phyloP scores from a whole-genome alignment of 2,113 vertebrate genomes.

The Mohoua ochrocephala region DNA sequence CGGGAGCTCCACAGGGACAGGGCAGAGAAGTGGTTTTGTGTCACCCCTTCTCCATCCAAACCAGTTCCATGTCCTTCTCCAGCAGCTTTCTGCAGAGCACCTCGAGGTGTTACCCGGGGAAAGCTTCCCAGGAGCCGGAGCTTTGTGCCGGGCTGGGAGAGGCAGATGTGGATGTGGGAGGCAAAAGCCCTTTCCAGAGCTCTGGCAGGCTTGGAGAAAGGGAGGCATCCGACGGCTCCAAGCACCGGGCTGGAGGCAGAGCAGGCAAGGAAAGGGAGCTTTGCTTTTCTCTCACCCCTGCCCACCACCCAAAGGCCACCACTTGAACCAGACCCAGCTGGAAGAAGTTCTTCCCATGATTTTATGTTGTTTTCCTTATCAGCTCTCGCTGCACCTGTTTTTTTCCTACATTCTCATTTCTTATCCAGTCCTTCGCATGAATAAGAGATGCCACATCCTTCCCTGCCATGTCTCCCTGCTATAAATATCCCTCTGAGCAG shows the following conservation, averaged over 20 bases:
- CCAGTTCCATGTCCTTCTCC: rapidly evolving
- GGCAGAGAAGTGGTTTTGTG: neutral
- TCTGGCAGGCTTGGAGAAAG: slow-evolving; percentile 6
- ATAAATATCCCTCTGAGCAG: slow-evolving; percentile 7
- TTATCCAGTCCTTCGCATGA: neutral
- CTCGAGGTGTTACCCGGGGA: neutral
- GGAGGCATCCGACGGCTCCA: neutral
- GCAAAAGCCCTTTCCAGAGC: neutral
- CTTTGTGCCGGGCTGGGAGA: neutral
- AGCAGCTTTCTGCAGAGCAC: neutral
- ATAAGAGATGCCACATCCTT: slow-evolving; percentile 18
- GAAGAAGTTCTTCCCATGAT: neutral
- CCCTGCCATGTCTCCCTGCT: slow-evolving; percentile 13
- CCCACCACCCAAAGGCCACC: neutral
- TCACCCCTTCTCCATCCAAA: neutral
- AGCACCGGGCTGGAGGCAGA: neutral
- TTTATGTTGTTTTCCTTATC: neutral
- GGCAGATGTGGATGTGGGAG: slow-evolving; percentile 38
- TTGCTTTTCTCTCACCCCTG: neutral
- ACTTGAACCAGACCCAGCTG: neutral
- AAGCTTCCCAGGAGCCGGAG: neutral
- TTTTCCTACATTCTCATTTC: neutral
- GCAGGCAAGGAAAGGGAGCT: neutral
- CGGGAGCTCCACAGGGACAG: neutral
- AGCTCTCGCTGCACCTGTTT: neutral